Evolutionary conservation across 2,888 invertebrate species (phyloP), one percentile per base, ranked within the genome.

Genomic region (Tinea semifulvella): DNA sequence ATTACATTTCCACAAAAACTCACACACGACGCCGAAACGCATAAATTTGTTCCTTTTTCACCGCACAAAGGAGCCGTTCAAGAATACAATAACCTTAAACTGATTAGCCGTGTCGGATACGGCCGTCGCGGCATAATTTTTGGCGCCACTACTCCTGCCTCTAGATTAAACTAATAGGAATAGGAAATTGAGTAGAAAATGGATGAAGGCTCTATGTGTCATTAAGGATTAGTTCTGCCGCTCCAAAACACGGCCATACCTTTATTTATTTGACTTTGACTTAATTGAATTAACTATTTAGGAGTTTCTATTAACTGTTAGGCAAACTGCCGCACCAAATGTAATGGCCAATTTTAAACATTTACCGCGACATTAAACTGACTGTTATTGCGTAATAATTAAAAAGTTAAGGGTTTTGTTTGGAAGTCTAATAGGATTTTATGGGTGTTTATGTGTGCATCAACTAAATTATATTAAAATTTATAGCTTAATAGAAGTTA

Each of bases 131-230:
- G 69, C 65, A 76, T 79, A 77, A 80, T 80, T 80, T 80, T 80
- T 80, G 80, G 80, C 80, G 80, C 80, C 80, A 79, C 74, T 71
- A 77, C 74, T 76, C 80, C 73, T 76, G 65, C 70, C 71, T 75
- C 59, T 72, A 77, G 75, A 80, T 80, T 79, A 77, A 79, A 80
- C 79, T 80, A 80, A 80, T 80, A 80, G 67, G 76, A 76, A 80
- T 74, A 80, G 79, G 80, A 80, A 80, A 80, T 80, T 77, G 75
- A 65, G 75, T 80, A 80, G 76, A 80, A 80, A 80, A 80, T 77
- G 68, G 79, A 70, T 62, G 64, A 68, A 74, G 74, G 66, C 58
- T 68, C 68, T 71, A 73, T 74, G 70, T 77, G 76, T 79, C 80
- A 80, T 80, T 80, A 80, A 68, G 70, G 56, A 80, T 80, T 80